Base-by-base conservation (phyloP, 2,888 invertebrate species). In the Drosophila acutilabella region DNA sequence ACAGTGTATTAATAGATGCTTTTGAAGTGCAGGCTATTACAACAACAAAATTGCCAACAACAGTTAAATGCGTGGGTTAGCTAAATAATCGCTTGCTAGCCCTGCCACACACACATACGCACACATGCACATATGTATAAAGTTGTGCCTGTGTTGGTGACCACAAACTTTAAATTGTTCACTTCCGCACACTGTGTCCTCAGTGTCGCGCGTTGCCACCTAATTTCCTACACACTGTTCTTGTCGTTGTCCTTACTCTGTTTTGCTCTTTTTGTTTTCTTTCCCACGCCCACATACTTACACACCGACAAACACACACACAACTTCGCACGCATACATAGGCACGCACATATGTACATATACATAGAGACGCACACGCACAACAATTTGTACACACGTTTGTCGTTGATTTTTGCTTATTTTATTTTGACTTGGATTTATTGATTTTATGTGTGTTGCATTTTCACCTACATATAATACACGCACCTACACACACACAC, bases 391-490 rank as follows among this genome's bases (percentile, higher is more conserved):
- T 69, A 62, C 40, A 52, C 61, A 57, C 51, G 42, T 58, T 53
- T 56, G 64, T 47, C 75, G 65, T 70, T 80, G 78, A 75, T 75
- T 89, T 83, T 83, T 83, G 67, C 60, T 74, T 77, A 70, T 71
- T 77, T 86, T 88, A 83, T 78, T 85, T 85, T 87, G 81, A 67
- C 81, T 87, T 84, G 89, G 85, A 87, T 88, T 89, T 85, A 85
- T 85, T 89, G 85, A 85, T 85, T 85, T 85, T 85, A 81, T 88
- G 70, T 74, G 83, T 71, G 74, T 85, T 85, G 88, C 83, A 88
- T 78, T 85, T 89, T 73, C 87, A 78, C 71, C 80, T 62, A 67
- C 48, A 64, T 59, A 56, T 42, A 61, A 41, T 45, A 53, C 47
- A 65, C 80, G n/a, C 58, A 70, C 70, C 52, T 62, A 52, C 45